Evolutionary conservation across 1,140 invertebrate species (phyloP).

Genomic region (Brachionus angularis): DNA sequence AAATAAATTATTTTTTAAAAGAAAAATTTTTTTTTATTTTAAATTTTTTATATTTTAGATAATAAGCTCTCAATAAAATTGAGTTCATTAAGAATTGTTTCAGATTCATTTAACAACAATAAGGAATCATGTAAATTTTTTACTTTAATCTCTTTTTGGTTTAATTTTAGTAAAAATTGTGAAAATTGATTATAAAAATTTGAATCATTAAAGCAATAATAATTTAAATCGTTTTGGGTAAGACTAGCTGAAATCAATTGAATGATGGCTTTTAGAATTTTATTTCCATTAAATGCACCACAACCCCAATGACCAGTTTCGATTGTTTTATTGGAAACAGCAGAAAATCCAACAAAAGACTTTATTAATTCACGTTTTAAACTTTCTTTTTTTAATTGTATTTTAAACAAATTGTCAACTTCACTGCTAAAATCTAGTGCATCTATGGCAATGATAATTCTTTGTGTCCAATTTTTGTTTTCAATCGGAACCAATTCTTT

Average conservation of each 20-base stretch:
- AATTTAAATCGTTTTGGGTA: neutral
- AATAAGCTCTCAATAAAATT: conserved; percentile 17
- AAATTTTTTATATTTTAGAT: no score
- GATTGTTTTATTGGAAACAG: neutral
- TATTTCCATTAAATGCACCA: conserved; percentile 27
- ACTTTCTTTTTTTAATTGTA: neutral
- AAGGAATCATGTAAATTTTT: neutral
- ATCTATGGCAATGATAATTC: conserved; percentile 33
- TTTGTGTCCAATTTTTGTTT: neutral
- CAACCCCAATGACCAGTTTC: conserved; percentile 35
- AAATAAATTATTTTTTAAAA: no score
- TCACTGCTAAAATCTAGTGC: conserved; percentile 29
- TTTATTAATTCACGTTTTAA: conserved; percentile 6
- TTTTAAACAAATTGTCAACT: conserved; percentile 2
- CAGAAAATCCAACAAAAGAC: neutral
- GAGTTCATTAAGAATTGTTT: neutral
- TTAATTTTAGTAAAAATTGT: neutral
- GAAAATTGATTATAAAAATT: neutral
- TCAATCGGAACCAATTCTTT: neutral
- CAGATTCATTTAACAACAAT: no score
- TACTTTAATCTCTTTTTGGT: neutral
- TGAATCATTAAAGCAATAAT: neutral
- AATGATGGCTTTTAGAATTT: conserved; percentile 32
- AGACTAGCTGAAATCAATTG: conserved; percentile 8
- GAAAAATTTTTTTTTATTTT: no score